These are phyloP conservation scores for Ciconia stormi DNA, from an alignment of 2,113 vertebrate species.

Conservation along the genomic window DNA sequence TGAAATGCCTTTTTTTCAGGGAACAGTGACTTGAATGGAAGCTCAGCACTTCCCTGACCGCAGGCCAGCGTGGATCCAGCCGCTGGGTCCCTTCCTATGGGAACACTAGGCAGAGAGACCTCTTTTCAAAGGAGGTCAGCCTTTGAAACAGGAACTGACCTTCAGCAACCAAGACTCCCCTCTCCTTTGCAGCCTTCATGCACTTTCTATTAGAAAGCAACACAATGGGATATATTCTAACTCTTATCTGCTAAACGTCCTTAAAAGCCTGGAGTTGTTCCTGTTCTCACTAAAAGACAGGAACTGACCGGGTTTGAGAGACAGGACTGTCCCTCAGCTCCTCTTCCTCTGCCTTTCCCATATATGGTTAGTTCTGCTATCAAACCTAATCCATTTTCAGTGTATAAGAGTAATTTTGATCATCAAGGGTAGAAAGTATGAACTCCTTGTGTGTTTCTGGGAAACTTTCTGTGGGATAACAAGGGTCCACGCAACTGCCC, in stretches of 20 bases:
- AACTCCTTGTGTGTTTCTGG: background rate
- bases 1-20: background rate
- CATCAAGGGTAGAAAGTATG: background rate
- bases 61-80: background rate
- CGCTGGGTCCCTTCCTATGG: background rate
- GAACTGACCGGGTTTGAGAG: background rate
- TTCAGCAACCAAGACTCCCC: background rate
- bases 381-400: background rate
- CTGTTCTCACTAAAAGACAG: slow-evolving; percentile 19
- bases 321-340: background rate
- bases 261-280: slow-evolving; percentile 32
- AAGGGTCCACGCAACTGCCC: background rate
- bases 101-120: background rate
- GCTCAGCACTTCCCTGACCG: background rate
- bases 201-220: background rate
- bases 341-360: background rate
- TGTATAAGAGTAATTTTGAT: background rate
- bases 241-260: background rate
- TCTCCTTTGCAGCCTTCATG: background rate
- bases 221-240: background rate
- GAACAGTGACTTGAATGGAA: background rate
- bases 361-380: background rate
- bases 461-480: background rate
- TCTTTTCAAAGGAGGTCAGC: slow-evolving; percentile 27
- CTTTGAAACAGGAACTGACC: slow-evolving; percentile 14